A percentile compares a stretch with the other conserved stretches of the same genome.
phyloP scores from a whole-genome alignment of 2,797 vertebrate genomes.

The Myoxocephalus aenaeus region DNA sequence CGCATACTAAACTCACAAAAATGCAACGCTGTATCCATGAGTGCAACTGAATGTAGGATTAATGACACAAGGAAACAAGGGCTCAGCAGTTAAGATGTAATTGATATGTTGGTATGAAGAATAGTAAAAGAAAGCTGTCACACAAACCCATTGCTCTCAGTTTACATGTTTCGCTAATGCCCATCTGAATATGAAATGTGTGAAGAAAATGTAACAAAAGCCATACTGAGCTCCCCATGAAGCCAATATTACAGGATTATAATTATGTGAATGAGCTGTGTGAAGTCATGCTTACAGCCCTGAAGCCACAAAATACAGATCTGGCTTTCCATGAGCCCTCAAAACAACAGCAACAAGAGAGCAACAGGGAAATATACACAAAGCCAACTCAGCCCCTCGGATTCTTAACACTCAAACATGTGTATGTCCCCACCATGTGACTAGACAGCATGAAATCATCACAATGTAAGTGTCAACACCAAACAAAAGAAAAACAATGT shows the following conservation, averaged over 20 bases:
- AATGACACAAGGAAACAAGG: slow-evolving; percentile 14
- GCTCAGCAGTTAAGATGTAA: slow-evolving; percentile 10
- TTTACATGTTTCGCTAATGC: background rate
- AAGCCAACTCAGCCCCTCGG: background rate
- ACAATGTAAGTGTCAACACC: background rate
- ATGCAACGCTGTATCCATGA: background rate
- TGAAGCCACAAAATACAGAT: slow-evolving; percentile 20
- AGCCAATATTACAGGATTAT: slow-evolving; percentile 21
- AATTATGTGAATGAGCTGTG: slow-evolving; percentile 21
- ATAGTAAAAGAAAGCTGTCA: slow-evolving; percentile 20
- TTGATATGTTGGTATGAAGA: slow-evolving; percentile 14
- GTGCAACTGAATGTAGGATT: slow-evolving; percentile 13
- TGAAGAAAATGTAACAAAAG: slow-evolving; percentile 26
- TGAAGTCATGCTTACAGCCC: slow-evolving; percentile 22
- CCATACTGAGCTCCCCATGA: slow-evolving; percentile 13
- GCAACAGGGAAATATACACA: background rate
- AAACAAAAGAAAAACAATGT: background rate
- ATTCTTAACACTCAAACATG: background rate
- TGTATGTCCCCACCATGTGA: background rate
- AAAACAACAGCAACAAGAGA: slow-evolving; percentile 1
- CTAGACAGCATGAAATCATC: background rate
- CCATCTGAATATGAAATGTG: slow-evolving; percentile 12
- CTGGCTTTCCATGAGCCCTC: background rate
- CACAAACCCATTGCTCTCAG: slow-evolving; percentile 1
- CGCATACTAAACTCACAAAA: background rate